Conservation (phyloP, 1,140 invertebrate species). For the Zaprionus nigranus region DNA sequence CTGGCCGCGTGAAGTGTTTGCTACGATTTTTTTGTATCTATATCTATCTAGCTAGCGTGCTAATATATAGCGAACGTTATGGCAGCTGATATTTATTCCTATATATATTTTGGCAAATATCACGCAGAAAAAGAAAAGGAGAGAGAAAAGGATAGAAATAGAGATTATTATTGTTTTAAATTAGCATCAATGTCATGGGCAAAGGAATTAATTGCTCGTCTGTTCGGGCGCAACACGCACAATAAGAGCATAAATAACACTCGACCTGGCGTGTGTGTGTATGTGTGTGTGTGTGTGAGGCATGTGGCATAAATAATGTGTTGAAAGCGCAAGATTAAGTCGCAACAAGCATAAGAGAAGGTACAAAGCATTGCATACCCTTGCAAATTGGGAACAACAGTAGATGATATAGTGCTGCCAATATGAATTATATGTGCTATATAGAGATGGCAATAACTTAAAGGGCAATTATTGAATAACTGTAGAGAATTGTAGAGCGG, state of each 20-base stretch:
- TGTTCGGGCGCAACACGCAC: constrained; percentile 32
- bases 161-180: constrained; percentile 73
- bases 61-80: not conserved
- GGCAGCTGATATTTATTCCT: not conserved
- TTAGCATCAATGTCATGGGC: constrained; percentile 80
- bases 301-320: constrained; percentile 28
- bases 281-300: not conserved
- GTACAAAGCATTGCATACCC: not conserved
- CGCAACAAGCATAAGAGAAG: not conserved
- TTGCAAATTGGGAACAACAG: not conserved
- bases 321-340: constrained; percentile 16
- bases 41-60: constrained; percentile 5
- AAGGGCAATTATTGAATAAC: not conserved
- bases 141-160: constrained; percentile 29
- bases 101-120: constrained; percentile 23
- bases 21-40: constrained; percentile 13
- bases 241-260: constrained; percentile 37
- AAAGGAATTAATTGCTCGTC: constrained; percentile 67
- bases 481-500: not conserved
- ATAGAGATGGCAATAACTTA: not conserved
- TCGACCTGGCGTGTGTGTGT: constrained; percentile 1
- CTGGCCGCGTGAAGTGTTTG: constrained; percentile 21
- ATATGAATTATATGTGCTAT: not conserved
- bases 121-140: constrained; percentile 24
- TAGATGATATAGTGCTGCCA: not conserved